Evolutionary conservation across 2,113 vertebrate genomes (phyloP).

Genomic region (Aramus guarauna): DNA sequence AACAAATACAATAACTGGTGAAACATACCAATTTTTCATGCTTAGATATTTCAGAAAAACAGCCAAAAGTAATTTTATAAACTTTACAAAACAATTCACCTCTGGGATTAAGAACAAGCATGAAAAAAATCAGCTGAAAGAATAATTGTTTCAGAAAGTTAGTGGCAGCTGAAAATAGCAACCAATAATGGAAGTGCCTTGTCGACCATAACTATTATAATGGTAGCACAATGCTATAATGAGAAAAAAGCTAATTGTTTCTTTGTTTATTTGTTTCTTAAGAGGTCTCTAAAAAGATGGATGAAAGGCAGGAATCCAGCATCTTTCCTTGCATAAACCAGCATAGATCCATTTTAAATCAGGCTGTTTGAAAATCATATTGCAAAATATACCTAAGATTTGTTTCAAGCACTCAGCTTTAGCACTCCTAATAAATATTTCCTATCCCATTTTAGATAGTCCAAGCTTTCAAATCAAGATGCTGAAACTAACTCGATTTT

Average conservation of each 20-base stretch:
- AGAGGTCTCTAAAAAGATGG: neutral
- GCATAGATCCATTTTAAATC: neutral
- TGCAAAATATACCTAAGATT: neutral
- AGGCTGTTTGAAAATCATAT: neutral
- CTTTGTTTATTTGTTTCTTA: conserved; percentile 14
- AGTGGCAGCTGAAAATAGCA: conserved; percentile 26
- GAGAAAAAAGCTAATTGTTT: conserved; percentile 34
- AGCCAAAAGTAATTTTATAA: conserved; percentile 23
- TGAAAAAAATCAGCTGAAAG: conserved; percentile 20
- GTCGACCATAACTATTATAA: conserved; percentile 13
- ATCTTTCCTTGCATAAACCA: neutral
- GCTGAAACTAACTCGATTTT: neutral
- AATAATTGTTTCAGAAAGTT: conserved; percentile 34
- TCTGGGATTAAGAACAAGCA: conserved; percentile 18
- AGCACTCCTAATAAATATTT: neutral
- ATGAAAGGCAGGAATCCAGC: neutral
- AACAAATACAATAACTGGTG: conserved; percentile 9
- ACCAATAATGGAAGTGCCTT: conserved; percentile 15
- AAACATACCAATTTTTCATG: neutral
- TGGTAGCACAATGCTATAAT: neutral
- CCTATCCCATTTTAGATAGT: neutral
- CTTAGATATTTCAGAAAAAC: conserved; percentile 22
- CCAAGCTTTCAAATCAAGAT: neutral
- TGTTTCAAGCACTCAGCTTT: neutral
- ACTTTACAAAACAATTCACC: conserved; percentile 2